Evolutionary conservation across 2,888 invertebrate species (phyloP), one percentile per base, ranked within the genome.

Genomic region (Acrobasis suavella): DNA sequence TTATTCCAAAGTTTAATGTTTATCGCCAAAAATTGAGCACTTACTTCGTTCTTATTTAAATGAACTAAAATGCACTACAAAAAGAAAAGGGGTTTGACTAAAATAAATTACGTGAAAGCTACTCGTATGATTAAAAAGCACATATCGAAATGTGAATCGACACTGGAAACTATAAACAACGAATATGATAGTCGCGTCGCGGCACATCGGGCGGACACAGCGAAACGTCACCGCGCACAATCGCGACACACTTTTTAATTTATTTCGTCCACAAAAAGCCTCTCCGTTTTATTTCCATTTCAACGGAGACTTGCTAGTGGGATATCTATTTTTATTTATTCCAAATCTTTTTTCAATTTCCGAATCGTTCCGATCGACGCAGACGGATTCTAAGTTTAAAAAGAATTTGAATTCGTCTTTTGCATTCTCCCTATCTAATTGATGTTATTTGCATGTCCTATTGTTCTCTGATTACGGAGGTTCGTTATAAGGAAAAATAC

Each of bases 261-360:
- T 89, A 91, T 91, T 91, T 91, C 89, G 87, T 87, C 85, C 91
- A 89, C 91, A 90, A 90, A 90, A 89, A 89, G 86, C 87, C 83
- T 90, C 88, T 84, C 81, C 81, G 86, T 88, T 91, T 91, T 89
- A 90, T 92, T 91, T 91, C 82, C 90, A 89, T 91, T 92, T 91
- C 92, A 89, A 89, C 92, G 89, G 86, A 86, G 91, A 91, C 91
- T 91, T 91, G 91, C 90, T 89, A 90, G 90, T 89, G 89, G 91
- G 84, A 86, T 90, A 87, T 91, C 91, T 91, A 91, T 91, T 91
- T 91, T 92, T 91, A 89, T 92, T 91, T 91, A 89, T 90, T 89
- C 86, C 81, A 81, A 77, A 81, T 86, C 86, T 85, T 81, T 80
- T 76, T 79, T 78, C 76, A 86, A 87, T 91, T 91, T 91, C 87